Conservation (phyloP, 2,113 vertebrate genomes). For the Nesogale talazaci region DNA sequence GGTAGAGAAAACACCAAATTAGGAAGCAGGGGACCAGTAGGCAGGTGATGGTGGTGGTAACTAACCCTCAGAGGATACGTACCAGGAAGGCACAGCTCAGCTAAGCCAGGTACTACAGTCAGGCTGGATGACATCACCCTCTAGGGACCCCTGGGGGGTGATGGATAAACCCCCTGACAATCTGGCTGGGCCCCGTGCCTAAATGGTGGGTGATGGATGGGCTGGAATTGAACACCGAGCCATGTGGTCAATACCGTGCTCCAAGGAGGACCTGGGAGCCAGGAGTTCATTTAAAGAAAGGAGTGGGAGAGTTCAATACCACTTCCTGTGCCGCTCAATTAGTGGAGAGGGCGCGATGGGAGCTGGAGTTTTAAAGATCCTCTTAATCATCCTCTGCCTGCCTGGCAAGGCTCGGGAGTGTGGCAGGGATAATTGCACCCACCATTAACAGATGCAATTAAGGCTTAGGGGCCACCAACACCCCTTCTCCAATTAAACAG, state of each 20-base stretch:
- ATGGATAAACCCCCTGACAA: background rate
- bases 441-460: slow-evolving; percentile 74
- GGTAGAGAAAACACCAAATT: background rate
- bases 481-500: slow-evolving; percentile 54
- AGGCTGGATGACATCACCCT: slow-evolving; percentile 6
- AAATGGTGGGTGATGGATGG: slow-evolving; percentile 55
- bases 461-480: slow-evolving; percentile 46
- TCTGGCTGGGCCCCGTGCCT: background rate
- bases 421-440: slow-evolving; percentile 56
- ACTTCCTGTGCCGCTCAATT: slow-evolving; percentile 46
- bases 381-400: slow-evolving; percentile 69
- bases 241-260: background rate
- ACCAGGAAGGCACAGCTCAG: too few species aligned
- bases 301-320: slow-evolving; percentile 27
- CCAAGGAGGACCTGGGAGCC: slow-evolving; percentile 55
- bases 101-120: background rate
- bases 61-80: background rate
- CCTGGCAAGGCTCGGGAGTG: slow-evolving; percentile 41
- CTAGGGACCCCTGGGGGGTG: background rate
- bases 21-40: background rate
- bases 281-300: slow-evolving; percentile 73
- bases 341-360: slow-evolving; percentile 46
- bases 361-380: slow-evolving; percentile 57
- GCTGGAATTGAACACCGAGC: background rate
- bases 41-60: background rate